Conservation (phyloP, 2,888 invertebrate genomes). For the Odiellus spinosus region DNA sequence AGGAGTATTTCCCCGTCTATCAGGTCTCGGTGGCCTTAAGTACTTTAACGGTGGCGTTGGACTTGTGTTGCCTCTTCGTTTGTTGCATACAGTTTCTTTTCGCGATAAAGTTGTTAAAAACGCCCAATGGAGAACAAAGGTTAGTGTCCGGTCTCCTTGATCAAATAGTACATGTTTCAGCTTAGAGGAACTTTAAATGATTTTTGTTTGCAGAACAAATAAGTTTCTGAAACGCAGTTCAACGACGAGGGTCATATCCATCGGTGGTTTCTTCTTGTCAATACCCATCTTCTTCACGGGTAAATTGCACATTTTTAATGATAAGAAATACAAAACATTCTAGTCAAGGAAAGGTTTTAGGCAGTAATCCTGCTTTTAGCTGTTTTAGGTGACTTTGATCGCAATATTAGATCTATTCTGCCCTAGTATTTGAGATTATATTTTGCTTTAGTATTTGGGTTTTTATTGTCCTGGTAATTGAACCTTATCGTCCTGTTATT, state of each 20-base stretch:
- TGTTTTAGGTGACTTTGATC: no score
- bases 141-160: conserved; percentile 25
- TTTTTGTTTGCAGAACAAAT: conserved; percentile 54
- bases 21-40: conserved; percentile 81
- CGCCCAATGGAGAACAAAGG: conserved; percentile 59
- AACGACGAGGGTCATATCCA: conserved; percentile 72
- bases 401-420: no score
- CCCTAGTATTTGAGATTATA: no score
- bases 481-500: no score
- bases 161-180: no score
- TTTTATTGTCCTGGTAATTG: no score
- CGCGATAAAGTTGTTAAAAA: conserved; percentile 75
- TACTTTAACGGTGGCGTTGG: conserved; percentile 69
- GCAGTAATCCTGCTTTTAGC: not conserved
- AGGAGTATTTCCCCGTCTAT: conserved; percentile 73
- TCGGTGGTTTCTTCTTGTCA: conserved; percentile 84
- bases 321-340: no score
- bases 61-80: conserved; percentile 77
- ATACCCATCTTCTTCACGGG: conserved; percentile 86
- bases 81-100: conserved; percentile 89
- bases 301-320: no score
- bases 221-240: conserved; percentile 85
- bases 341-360: not conserved
- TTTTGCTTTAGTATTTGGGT: no score
- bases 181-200: no score